Evolutionary conservation across 2,888 invertebrate species (phyloP).

Genomic region (Pammene fasciana): DNA sequence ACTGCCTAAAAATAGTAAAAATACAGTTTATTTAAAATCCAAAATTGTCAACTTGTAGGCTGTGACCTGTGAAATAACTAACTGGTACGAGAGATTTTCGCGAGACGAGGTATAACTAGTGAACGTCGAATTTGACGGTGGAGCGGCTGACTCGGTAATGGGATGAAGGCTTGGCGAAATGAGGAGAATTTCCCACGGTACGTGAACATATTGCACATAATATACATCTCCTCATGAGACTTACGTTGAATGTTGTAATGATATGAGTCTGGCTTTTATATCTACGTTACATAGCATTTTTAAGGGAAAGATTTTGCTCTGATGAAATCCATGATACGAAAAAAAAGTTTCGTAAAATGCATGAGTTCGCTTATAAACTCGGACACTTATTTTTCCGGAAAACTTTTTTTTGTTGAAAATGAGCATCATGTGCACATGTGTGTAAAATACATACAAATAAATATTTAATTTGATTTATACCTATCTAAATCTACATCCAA

Average conservation of each 20-base stretch:
- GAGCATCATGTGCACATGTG: too few species aligned
- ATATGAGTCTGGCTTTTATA: background rate
- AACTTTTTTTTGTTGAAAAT: too few species aligned
- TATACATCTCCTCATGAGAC: background rate
- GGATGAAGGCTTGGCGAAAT: constrained; percentile 14
- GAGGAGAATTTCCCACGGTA: constrained; percentile 1
- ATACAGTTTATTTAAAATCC: too few species aligned
- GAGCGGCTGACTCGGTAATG: constrained; percentile 13
- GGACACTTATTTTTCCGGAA: too few species aligned
- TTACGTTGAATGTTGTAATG: background rate
- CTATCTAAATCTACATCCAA: too few species aligned
- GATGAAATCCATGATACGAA: too few species aligned
- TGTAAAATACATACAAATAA: too few species aligned
- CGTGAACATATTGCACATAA: background rate
- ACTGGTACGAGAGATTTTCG: background rate
- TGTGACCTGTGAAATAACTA: background rate
- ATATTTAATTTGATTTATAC: too few species aligned
- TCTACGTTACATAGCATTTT: background rate
- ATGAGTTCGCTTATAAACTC: too few species aligned
- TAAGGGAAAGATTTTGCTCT: too few species aligned
- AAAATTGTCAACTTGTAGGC: too few species aligned
- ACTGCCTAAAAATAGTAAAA: background rate
- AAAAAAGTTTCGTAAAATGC: too few species aligned
- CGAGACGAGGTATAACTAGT: constrained; percentile 4
- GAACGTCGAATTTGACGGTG: constrained; percentile 10